Conservation (phyloP, 2,888 invertebrate species). For the Aporophyla lueneburgensis region DNA sequence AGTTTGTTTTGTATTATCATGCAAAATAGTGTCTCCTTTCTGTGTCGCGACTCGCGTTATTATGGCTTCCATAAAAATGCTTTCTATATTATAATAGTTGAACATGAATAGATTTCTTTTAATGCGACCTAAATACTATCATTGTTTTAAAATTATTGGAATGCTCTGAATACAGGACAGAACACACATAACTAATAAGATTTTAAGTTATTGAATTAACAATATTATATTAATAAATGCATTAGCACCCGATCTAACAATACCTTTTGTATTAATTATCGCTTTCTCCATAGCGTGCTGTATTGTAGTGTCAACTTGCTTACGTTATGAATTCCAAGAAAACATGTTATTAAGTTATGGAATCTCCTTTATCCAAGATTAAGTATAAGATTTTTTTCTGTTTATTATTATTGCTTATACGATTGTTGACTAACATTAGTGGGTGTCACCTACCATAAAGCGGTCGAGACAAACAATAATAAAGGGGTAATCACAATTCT, state of each 20-base stretch:
- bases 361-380: conserved; percentile 32
- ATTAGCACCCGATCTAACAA: conserved; percentile 12
- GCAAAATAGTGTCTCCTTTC: conserved; percentile 51
- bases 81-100: conserved; percentile 42
- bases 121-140: conserved; percentile 46
- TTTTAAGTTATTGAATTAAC: conserved; percentile 11
- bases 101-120: conserved; percentile 42
- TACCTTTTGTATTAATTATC: conserved; percentile 21
- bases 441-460: background rate
- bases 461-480: background rate
- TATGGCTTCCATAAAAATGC: conserved; percentile 44
- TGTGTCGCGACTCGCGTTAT: conserved; percentile 33
- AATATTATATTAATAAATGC: conserved; percentile 1
- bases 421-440: conserved; percentile 1
- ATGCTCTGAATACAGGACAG: conserved; percentile 34
- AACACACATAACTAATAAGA: conserved; percentile 38
- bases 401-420: conserved; percentile 12
- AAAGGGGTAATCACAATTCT: background rate
- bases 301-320: conserved; percentile 4
- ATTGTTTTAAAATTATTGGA: conserved; percentile 43
- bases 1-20: conserved; percentile 58
- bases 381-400: conserved; percentile 8
- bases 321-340: conserved; percentile 45
- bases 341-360: conserved; percentile 35
- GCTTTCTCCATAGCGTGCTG: conserved; percentile 26